Evolutionary conservation across 2,797 vertebrate species (phyloP).

Genomic region (Onychomys leucogaster): DNA sequence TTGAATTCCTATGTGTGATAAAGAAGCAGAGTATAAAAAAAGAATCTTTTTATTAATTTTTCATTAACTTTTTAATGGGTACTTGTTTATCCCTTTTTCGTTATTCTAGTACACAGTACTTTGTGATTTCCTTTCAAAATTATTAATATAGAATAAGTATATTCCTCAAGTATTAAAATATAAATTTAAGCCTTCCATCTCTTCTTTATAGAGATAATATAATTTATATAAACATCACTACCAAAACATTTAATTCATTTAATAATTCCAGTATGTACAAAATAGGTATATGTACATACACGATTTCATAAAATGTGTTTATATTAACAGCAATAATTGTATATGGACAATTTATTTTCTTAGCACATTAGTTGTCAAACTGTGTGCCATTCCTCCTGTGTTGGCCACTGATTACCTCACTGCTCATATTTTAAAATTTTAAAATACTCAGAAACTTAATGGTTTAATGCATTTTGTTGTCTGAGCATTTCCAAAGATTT

Average conservation of each 20-base stretch:
- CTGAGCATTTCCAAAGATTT: not conserved
- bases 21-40: not conserved
- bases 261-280: not conserved
- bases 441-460: not conserved
- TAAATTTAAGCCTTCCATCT: not conserved
- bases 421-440: constrained; percentile 22
- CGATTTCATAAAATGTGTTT: not conserved
- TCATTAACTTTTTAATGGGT: not conserved
- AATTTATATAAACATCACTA: not conserved
- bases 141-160: not conserved
- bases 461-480: not conserved
- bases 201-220: not conserved
- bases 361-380: not conserved
- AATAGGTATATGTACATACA: not conserved
- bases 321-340: not conserved
- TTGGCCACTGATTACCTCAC: not conserved
- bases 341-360: not conserved
- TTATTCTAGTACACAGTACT: not conserved
- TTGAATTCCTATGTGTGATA: not conserved
- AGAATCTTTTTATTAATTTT: not conserved
- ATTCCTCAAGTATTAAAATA: constrained; percentile 15
- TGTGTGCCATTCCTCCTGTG: not conserved
- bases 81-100: not conserved
- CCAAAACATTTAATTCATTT: not conserved
- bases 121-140: not conserved